A percentile compares a stretch with the other conserved stretches of the same genome.
Conservation (phyloP, 2,888 invertebrate species). For the Mythimna ferrago region DNA sequence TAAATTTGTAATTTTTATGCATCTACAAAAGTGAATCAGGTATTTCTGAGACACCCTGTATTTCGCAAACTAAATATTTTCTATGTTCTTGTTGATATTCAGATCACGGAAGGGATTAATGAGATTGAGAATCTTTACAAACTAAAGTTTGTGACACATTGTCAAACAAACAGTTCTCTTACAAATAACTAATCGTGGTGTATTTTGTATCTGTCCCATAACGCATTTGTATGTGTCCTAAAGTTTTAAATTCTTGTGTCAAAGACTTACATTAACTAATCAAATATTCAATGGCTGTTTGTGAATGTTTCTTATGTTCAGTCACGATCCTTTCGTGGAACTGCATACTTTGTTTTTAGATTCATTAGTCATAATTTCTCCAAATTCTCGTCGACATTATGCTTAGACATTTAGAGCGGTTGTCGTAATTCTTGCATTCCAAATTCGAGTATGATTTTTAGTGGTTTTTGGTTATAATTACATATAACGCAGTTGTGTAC, state of each 20-base stretch:
- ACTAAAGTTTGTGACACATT: conserved; percentile 58
- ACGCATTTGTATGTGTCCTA: conserved; percentile 47
- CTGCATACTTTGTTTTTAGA: conserved; percentile 4
- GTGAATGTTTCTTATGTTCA: conserved; percentile 41
- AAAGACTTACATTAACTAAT: conserved; percentile 47
- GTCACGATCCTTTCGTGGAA: conserved; percentile 47
- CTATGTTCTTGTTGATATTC: conserved; percentile 30
- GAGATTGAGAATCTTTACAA: conserved; percentile 53
- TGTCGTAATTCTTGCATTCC: background rate
- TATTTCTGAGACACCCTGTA: too few relatives aligned
- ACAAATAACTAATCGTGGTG: conserved; percentile 71
- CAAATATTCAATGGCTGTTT: conserved; percentile 45
- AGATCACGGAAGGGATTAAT: conserved; percentile 41
- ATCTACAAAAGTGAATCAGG: too few relatives aligned
- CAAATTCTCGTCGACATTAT: conserved; percentile 22
- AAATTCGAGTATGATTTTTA: background rate
- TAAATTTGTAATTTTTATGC: too few relatives aligned
- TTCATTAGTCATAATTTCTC: conserved; percentile 29
- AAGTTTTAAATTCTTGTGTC: conserved; percentile 53
- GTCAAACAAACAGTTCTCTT: conserved; percentile 72
- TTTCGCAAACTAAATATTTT: conserved; percentile 35
- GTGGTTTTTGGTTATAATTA: background rate
- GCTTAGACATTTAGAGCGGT: conserved; percentile 3
- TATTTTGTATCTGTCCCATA: conserved; percentile 66
- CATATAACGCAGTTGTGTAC: too few relatives aligned